Conservation (phyloP, 2,888 invertebrate species). For the Ganaspis brasiliensis region DNA sequence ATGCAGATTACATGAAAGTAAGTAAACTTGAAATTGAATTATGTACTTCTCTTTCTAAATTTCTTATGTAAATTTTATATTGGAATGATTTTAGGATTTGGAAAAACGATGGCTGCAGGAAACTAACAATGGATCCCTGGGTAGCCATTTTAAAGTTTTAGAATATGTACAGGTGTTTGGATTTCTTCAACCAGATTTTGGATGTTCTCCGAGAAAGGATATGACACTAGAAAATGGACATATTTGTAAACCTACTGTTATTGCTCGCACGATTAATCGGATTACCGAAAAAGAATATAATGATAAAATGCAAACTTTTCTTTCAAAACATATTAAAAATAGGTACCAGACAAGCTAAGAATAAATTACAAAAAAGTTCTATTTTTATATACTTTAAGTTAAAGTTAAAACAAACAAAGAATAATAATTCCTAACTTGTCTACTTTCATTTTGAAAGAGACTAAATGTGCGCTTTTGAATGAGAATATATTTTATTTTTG, state of each 20-base stretch:
- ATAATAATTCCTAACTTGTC: no score
- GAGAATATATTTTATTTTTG: no score
- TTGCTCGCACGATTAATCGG: constrained; percentile 8
- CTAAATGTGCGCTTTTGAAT: no score
- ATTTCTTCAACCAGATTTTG: background rate
- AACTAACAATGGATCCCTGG: constrained; percentile 28
- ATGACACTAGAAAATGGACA: background rate
- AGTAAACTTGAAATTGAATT: background rate
- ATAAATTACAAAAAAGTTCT: constrained; percentile 23
- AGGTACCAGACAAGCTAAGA: constrained; percentile 8
- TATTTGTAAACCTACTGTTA: constrained; percentile 4
- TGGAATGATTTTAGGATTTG: constrained; percentile 13
- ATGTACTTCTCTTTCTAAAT: background rate
- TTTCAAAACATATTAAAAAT: background rate
- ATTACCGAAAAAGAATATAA: constrained; percentile 32
- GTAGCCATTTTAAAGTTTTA: background rate
- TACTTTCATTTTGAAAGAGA: no score
- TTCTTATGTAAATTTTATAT: background rate
- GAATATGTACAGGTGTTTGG: constrained; percentile 29
- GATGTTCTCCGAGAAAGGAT: background rate
- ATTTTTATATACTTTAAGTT: no score
- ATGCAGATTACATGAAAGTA: background rate
- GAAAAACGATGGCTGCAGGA: constrained; percentile 28
- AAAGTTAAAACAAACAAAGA: background rate
- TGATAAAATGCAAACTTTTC: background rate